phyloP scores from a whole-genome alignment of 2,888 invertebrate species.

The Ceramica pisi region DNA sequence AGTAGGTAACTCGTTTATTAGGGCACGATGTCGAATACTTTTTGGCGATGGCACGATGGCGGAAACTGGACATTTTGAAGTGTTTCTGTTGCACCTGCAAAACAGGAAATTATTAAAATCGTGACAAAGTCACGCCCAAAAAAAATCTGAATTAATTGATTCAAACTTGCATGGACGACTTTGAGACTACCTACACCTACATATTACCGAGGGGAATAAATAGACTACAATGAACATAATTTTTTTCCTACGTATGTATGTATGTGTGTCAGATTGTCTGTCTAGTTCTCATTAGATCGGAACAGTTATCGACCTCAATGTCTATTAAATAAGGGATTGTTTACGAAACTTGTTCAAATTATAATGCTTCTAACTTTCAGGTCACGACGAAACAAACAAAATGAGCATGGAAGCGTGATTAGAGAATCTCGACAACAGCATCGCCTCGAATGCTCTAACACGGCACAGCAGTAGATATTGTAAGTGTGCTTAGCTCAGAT shows the following conservation, averaged over 20 bases:
- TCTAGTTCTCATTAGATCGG: not conserved
- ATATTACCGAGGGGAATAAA: not conserved
- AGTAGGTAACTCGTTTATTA: not conserved
- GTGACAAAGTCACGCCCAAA: not conserved
- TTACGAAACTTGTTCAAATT: conserved; percentile 43
- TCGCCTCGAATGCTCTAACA: conserved; percentile 9
- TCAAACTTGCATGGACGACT: conserved; percentile 17
- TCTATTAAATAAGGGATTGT: conserved; percentile 12
- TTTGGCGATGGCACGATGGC: not conserved
- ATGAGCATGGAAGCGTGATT: conserved; percentile 24
- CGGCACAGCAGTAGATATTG: conserved; percentile 3
- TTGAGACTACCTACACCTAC: not conserved
- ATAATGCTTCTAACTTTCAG: conserved; percentile 56
- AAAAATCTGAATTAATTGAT: conserved; percentile 34
- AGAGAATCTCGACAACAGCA: conserved; percentile 36
- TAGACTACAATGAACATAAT: not conserved
- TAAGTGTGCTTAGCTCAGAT: conserved; percentile 3
- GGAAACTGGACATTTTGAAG: conserved; percentile 2
- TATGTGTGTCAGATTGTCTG: not conserved
- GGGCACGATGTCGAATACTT: not conserved
- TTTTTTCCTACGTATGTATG: not conserved
- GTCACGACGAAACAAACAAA: conserved; percentile 51
- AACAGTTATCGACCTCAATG: conserved; percentile 5
- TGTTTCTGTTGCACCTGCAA: conserved; percentile 10
- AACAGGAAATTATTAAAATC: conserved; percentile 19